phyloP scores from a whole-genome alignment of 2,888 invertebrate genomes.

The Macrosoma leucophasiata region DNA sequence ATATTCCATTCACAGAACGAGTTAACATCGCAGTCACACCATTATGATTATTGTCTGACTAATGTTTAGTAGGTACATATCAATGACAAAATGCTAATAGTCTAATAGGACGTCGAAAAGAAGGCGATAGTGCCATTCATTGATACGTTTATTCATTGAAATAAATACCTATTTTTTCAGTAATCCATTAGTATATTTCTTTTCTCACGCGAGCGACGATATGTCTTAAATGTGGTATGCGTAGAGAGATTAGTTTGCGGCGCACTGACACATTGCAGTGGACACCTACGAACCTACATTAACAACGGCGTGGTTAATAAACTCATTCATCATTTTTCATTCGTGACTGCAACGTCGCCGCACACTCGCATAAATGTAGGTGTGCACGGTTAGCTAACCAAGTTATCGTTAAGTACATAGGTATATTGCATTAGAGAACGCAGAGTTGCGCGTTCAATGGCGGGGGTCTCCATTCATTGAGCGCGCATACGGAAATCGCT shows the following conservation, averaged over 20 bases:
- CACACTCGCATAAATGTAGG: conserved; percentile 21
- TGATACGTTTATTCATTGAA: too few species aligned
- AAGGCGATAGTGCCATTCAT: too few species aligned
- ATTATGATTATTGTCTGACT: too few species aligned
- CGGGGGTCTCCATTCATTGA: conserved; percentile 55
- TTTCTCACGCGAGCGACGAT: too few species aligned
- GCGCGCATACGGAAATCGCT: conserved; percentile 40
- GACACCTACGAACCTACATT: conserved; percentile 21
- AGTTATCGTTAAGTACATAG: too few species aligned
- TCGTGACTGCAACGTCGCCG: conserved; percentile 30
- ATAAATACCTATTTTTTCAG: too few species aligned
- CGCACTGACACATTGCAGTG: conserved; percentile 37
- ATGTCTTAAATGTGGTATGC: too few species aligned
- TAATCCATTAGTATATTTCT: too few species aligned
- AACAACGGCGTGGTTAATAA: conserved; percentile 43
- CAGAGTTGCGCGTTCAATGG: conserved; percentile 41
- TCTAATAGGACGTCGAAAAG: too few species aligned
- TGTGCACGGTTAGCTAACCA: conserved; percentile 36
- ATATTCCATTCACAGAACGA: conserved; percentile 43
- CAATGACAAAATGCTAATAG: too few species aligned
- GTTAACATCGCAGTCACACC: conserved; percentile 5
- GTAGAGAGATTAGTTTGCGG: too few species aligned
- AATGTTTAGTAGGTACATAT: too few species aligned
- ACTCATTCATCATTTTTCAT: conserved; percentile 53
- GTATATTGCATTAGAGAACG: conserved; percentile 44